phyloP scores from a whole-genome alignment of 2,888 invertebrate genomes.

The Drosophila kuntzei region DNA sequence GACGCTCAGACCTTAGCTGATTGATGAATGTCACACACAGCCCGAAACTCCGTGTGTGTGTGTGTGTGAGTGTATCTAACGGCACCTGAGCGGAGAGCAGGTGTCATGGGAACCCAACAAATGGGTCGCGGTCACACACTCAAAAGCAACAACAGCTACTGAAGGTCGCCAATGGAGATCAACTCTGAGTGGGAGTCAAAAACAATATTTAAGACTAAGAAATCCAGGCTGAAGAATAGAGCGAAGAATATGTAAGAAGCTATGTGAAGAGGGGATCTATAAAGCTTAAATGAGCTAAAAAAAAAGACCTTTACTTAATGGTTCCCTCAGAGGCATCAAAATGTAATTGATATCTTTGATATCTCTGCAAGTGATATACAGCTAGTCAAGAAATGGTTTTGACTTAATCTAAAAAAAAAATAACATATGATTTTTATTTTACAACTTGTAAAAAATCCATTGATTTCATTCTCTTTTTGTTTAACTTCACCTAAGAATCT shows the following conservation, averaged over 20 bases:
- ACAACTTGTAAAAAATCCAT: too few relatives aligned
- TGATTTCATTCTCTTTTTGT: too few relatives aligned
- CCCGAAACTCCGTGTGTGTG: constrained; percentile 15
- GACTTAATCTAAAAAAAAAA: too few relatives aligned
- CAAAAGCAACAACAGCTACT: constrained; percentile 31
- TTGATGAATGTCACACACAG: constrained; percentile 73
- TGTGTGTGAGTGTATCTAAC: constrained; percentile 40
- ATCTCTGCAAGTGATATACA: not conserved
- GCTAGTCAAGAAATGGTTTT: not conserved
- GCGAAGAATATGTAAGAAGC: not conserved
- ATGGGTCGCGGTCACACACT: constrained; percentile 66
- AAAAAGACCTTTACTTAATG: not conserved
- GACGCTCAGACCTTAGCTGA: constrained; percentile 57
- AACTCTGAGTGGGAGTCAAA: constrained; percentile 47
- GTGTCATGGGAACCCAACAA: constrained; percentile 74
- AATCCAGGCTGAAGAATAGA: not conserved
- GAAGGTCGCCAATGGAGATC: constrained; percentile 67
- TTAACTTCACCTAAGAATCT: too few relatives aligned
- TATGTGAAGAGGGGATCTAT: not conserved
- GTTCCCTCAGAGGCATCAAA: not conserved
- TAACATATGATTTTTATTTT: too few relatives aligned
- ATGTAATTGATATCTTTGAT: constrained; percentile 5
- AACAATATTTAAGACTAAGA: not conserved
- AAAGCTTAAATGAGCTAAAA: not conserved
- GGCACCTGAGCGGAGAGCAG: constrained; percentile 57